Evolutionary conservation across 2,888 invertebrate genomes (phyloP).

Genomic region (Odontomyia ornata): DNA sequence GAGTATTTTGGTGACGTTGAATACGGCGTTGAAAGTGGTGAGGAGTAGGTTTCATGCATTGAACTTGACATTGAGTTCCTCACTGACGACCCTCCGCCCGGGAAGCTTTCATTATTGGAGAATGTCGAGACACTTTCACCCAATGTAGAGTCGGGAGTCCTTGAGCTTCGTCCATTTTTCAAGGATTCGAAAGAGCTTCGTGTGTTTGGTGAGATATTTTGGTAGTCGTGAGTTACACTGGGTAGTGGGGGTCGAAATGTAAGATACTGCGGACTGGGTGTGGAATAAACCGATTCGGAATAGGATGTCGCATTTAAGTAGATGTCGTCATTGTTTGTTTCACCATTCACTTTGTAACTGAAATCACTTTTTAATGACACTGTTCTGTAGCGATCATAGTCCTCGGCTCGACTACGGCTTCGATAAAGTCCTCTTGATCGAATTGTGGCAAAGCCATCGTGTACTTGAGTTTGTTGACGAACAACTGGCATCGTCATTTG

Average conservation of each 20-base stretch:
- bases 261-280: slow-evolving; percentile 51
- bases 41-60: slow-evolving; percentile 10
- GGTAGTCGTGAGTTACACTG: slow-evolving; percentile 55
- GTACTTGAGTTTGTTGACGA: slow-evolving; percentile 67
- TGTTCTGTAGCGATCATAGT: slow-evolving; percentile 48
- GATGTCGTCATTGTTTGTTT: slow-evolving; percentile 53
- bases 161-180: slow-evolving; percentile 60
- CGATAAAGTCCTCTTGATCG: slow-evolving; percentile 68
- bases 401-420: slow-evolving; percentile 60
- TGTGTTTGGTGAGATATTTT: slow-evolving; percentile 60
- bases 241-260: slow-evolving; percentile 57
- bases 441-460: slow-evolving; percentile 90
- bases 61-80: slow-evolving; percentile 55
- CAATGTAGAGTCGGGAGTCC: slow-evolving; percentile 58
- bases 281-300: slow-evolving; percentile 60
- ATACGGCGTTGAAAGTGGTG: background rate
- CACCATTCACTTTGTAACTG: slow-evolving; percentile 55
- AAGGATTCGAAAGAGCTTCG: slow-evolving; percentile 62
- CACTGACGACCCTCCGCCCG: slow-evolving; percentile 55
- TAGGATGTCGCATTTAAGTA: slow-evolving; percentile 49
- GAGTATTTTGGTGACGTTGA: slow-evolving; percentile 44
- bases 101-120: slow-evolving; percentile 61
- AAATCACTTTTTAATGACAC: slow-evolving; percentile 50
- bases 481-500: slow-evolving; percentile 51
- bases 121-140: slow-evolving; percentile 59